Conservation (phyloP, 2,888 invertebrate species). For the Dromius quadrimaculatus region DNA sequence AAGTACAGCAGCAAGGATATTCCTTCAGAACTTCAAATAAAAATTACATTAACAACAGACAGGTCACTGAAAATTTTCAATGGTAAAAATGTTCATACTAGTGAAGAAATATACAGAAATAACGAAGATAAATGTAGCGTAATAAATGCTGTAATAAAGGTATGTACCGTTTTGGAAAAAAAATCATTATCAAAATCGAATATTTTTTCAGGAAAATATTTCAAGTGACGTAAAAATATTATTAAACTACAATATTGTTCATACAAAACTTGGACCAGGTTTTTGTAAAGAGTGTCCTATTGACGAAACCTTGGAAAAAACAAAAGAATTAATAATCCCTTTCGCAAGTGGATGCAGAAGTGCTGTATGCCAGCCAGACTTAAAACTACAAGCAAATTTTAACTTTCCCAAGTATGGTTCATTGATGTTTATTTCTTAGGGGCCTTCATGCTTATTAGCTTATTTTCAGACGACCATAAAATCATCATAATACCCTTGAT, state of each 20-base stretch:
- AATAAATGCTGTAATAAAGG: background rate
- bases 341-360: slow-evolving; percentile 8
- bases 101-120: background rate
- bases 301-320: background rate
- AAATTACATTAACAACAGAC: background rate
- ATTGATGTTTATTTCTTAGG: too few relatives aligned
- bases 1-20: background rate
- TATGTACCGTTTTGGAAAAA: background rate
- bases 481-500: too few relatives aligned
- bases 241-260: background rate
- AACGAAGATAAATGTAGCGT: background rate
- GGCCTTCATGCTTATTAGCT: too few relatives aligned
- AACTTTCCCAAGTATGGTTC: slow-evolving; percentile 5
- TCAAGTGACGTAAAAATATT: background rate
- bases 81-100: background rate
- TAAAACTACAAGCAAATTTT: slow-evolving; percentile 13
- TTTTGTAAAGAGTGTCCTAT: slow-evolving; percentile 1
- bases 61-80: background rate
- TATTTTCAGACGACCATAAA: too few relatives aligned
- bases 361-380: slow-evolving; percentile 13
- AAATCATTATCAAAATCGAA: background rate
- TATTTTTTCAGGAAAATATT: background rate
- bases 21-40: background rate
- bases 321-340: background rate
- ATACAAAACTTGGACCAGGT: background rate